Base-by-base conservation (phyloP, 2,888 invertebrate species). In the Habrosyne pyritoides region DNA sequence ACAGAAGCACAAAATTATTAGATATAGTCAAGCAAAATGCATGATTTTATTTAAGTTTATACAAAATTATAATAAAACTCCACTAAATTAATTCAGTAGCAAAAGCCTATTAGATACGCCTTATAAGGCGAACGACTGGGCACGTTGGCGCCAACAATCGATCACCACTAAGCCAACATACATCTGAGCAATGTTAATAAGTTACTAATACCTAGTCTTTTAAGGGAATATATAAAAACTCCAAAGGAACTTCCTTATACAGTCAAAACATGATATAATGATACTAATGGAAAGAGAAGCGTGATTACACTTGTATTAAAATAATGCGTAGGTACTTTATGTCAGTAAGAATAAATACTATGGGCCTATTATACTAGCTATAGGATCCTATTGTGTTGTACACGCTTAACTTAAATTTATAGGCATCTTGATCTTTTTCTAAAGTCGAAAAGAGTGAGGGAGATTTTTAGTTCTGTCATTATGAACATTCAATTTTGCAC, bases 61-160 rank as follows among this genome's bases (percentile, higher is more conserved):
- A 65, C 53, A 60, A 64, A 63, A 69, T 68, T 66, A 69, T 59
- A 71, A 69, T 69, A 69, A 69, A 71, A 65, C 53, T 63, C 57
- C 55, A 68, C 53, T 51, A 46, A 51, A 24, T 30, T 30, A 26
- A 59, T 67, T 67, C 69, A 70, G 62, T 63, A 66, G 70, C 59
- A 57, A 67, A 67, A 64, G 63, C 69, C 75, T 72, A 75, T 77
- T 75, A 77, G 71, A 71, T 66, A 64, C 53, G 53, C 82, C 73
- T 63, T 81, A 83, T 78, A 84, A 61, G 79, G 81, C 60, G 57
- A 63, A 56, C 57, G 63, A 56, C 24, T 66, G 69, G 72, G 67
- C 64, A 71, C 65, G 73, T 67, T 74, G 86, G 85, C 84, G 84
- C 84, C 84, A 79, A 79, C 78, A 80, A 79, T 81, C 75, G 73